Conservation (phyloP, 2,888 invertebrate genomes). For the Phengaris alcon region DNA sequence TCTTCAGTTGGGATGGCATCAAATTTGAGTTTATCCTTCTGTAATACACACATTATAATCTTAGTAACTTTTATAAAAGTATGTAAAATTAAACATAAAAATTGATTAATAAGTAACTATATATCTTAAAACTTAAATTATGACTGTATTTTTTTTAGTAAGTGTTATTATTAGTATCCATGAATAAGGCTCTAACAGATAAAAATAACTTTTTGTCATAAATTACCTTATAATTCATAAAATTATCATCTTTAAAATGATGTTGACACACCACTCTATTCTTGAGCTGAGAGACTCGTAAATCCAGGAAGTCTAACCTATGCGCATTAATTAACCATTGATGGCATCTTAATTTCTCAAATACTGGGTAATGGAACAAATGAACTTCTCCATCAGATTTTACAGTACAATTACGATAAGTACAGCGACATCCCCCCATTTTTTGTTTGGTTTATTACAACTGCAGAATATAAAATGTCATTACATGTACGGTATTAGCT, state of each 20-base stretch:
- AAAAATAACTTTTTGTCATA: neutral
- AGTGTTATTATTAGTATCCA: no score
- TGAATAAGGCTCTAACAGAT: no score
- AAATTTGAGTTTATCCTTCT: constrained; percentile 76
- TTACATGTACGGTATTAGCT: no score
- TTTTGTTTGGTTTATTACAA: neutral
- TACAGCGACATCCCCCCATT: constrained; percentile 82
- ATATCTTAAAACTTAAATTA: no score
- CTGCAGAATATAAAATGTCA: no score
- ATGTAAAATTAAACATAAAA: no score
- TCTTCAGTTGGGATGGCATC: constrained; percentile 78
- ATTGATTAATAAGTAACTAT: no score
- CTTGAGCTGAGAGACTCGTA: constrained; percentile 78
- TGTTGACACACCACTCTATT: constrained; percentile 81
- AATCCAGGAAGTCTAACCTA: constrained; percentile 71
- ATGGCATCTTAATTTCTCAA: constrained; percentile 77
- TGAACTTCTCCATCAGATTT: constrained; percentile 76
- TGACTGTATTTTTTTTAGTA: no score
- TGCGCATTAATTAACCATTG: constrained; percentile 79
- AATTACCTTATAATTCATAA: constrained; percentile 74
- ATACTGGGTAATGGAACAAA: constrained; percentile 82
- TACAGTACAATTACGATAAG: constrained; percentile 75
- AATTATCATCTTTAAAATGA: constrained; percentile 77
- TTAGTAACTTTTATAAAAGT: neutral
- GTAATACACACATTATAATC: constrained; percentile 44